Evolutionary conservation across 2,113 vertebrate species (phyloP).

Genomic region (Otis tarda): DNA sequence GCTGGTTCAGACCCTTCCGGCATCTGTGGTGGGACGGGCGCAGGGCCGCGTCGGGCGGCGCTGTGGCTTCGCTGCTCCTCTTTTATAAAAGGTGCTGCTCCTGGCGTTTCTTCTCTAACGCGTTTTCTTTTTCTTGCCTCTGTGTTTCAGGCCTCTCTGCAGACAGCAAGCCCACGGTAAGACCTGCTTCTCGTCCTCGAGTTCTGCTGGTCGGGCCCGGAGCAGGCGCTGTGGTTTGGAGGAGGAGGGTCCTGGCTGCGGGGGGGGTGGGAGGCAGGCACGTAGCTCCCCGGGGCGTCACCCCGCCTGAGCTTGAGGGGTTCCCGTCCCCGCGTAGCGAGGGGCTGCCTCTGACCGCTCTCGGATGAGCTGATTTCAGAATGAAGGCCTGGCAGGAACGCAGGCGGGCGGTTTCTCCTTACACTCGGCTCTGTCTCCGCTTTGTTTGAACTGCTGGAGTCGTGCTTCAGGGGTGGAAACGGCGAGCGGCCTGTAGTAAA

Average conservation of each 20-base stretch:
- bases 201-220: no score
- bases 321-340: no score
- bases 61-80: accelerated
- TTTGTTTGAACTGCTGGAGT: no score
- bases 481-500: neutral
- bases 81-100: neutral
- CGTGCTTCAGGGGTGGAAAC: neutral
- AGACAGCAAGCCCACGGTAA: constrained; percentile 75
- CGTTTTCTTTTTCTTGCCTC: neutral
- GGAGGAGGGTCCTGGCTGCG: no score
- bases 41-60: neutral
- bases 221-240: no score
- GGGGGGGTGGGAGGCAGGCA: no score
- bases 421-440: no score
- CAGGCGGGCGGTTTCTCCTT: no score
- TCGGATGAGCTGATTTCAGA: neutral
- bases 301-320: no score
- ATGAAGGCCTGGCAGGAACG: neutral
- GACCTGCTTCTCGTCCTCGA: neutral
- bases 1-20: neutral
- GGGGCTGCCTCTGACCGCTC: neutral
- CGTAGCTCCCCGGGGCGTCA: no score
- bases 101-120: neutral
- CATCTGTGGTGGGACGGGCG: neutral
- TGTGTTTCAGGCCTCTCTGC: constrained; percentile 58